phyloP scores from a whole-genome alignment of 1,140 invertebrate genomes.

The Hylyphantes graminicola region DNA sequence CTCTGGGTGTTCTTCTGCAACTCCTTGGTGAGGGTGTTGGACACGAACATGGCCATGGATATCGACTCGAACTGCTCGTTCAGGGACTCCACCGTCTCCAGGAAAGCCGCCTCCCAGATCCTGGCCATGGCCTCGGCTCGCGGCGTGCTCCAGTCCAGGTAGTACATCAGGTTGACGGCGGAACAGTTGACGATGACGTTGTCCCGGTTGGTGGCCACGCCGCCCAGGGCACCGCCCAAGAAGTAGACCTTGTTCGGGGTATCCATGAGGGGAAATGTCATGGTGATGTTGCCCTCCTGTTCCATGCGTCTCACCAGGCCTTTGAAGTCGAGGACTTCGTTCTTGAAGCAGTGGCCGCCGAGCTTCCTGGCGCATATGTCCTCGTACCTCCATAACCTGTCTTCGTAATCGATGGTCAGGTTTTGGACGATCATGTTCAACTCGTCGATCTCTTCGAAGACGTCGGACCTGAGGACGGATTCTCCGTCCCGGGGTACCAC shows the following conservation, averaged over 20 bases:
- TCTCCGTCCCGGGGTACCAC: constrained; percentile 83
- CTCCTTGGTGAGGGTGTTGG: constrained; percentile 87
- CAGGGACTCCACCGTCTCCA: constrained; percentile 70
- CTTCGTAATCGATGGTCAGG: constrained; percentile 76
- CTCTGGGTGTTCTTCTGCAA: constrained; percentile 89
- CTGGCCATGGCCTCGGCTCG: constrained; percentile 77
- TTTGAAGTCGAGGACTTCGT: constrained; percentile 86
- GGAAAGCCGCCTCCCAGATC: constrained; percentile 81
- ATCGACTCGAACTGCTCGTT: constrained; percentile 82
- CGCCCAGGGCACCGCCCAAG: constrained; percentile 88
- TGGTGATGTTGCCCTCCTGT: constrained; percentile 32
- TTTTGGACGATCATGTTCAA: constrained; percentile 83
- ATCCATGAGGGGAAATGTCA: constrained; percentile 68
- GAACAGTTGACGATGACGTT: constrained; percentile 79
- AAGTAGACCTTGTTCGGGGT: constrained; percentile 82
- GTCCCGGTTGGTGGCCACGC: constrained; percentile 79
- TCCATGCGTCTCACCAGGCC: constrained; percentile 75
- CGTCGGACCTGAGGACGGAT: constrained; percentile 79
- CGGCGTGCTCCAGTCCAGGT: constrained; percentile 81
- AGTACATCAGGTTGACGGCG: constrained; percentile 87
- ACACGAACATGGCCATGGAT: constrained; percentile 83
- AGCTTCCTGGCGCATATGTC: constrained; percentile 87
- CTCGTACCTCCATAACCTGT: constrained; percentile 77
- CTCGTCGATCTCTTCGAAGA: constrained; percentile 82
- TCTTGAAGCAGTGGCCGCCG: constrained; percentile 79